Conservation (phyloP, 2,797 vertebrate species). For the Okamejei kenojei region DNA sequence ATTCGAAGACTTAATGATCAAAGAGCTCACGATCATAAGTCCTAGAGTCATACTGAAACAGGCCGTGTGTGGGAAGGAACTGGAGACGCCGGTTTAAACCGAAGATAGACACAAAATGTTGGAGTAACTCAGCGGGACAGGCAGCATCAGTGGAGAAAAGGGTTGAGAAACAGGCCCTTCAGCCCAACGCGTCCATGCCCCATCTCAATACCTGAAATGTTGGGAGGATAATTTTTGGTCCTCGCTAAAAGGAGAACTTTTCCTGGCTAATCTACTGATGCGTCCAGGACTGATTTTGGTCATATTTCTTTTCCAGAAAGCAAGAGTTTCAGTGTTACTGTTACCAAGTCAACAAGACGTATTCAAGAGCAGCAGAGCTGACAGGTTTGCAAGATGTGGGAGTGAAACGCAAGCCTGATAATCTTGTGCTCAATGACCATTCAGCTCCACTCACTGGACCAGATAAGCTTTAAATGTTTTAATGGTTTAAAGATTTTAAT, state of each 20-base stretch:
- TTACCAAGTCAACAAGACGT: neutral
- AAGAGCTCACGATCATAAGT: too few relatives aligned
- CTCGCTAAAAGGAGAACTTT: neutral
- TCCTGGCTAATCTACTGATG: neutral
- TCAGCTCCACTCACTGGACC: neutral
- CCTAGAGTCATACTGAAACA: too few relatives aligned
- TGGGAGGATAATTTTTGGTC: too few relatives aligned
- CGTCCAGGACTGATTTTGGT: neutral
- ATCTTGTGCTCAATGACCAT: neutral
- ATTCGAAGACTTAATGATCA: too few relatives aligned
- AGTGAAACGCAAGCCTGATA: neutral
- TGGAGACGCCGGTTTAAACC: too few relatives aligned
- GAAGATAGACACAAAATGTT: too few relatives aligned
- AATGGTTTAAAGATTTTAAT: neutral
- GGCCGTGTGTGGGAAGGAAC: too few relatives aligned
- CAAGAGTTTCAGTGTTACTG: neutral
- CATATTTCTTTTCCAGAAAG: neutral
- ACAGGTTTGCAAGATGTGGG: neutral
- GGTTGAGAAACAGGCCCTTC: too few relatives aligned
- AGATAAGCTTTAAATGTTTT: neutral
- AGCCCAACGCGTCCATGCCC: too few relatives aligned
- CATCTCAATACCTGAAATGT: too few relatives aligned
- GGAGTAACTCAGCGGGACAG: too few relatives aligned
- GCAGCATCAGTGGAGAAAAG: too few relatives aligned
- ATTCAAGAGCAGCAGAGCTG: neutral